Conservation (phyloP, 2,797 vertebrate species). For the Macrochelys suwanniensis region DNA sequence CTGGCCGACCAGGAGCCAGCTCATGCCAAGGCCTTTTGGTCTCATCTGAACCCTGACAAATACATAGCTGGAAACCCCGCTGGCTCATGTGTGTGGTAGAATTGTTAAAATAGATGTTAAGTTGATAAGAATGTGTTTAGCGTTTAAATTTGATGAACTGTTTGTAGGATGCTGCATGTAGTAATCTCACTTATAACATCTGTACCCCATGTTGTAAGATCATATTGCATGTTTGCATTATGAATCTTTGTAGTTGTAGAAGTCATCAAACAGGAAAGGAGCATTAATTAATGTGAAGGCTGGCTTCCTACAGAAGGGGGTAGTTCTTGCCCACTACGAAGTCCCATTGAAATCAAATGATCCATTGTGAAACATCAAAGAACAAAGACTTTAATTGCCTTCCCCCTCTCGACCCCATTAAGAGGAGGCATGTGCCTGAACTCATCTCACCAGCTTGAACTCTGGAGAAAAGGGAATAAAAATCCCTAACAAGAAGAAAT, state of each 20-base stretch:
- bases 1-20: not conserved
- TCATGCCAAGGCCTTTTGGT: not conserved
- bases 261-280: not conserved
- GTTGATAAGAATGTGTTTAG: not conserved
- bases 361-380: not conserved
- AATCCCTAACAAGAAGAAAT: too few relatives aligned
- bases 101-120: not conserved
- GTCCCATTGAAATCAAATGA: not conserved
- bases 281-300: not conserved
- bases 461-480: too few relatives aligned
- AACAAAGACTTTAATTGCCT: not conserved
- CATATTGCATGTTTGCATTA: not conserved
- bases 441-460: too few relatives aligned
- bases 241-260: not conserved
- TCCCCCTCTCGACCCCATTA: not conserved
- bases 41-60: not conserved
- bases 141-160: not conserved
- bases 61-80: not conserved
- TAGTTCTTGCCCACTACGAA: not conserved
- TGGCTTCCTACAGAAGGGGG: not conserved
- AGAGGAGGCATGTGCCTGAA: too few relatives aligned
- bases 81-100: not conserved
- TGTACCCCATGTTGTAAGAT: not conserved
- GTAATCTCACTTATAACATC: not conserved
- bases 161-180: not conserved